A percentile compares a stretch with the other conserved stretches of the same genome.
Evolutionary conservation across 2,888 invertebrate species (phyloP).

Genomic region (Neuroscelio doddi): DNA sequence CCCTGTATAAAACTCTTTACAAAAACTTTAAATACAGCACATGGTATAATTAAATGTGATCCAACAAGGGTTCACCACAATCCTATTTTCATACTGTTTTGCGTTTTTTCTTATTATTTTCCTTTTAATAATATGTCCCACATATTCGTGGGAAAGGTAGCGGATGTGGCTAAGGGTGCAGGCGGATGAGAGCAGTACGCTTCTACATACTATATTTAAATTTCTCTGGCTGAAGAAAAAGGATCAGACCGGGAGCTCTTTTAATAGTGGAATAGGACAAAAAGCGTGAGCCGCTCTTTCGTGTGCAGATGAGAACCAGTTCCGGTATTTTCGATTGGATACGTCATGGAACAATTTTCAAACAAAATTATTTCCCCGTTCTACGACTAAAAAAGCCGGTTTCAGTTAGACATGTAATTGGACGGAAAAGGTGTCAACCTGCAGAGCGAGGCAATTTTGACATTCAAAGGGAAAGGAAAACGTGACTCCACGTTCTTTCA

Average conservation of each 20-base stretch:
- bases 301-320: slow-evolving; percentile 46
- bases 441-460: too few species aligned
- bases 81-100: slow-evolving; percentile 43
- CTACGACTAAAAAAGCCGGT: slow-evolving; percentile 27
- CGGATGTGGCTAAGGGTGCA: slow-evolving; percentile 51
- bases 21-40: slow-evolving; percentile 35
- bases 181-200: slow-evolving; percentile 35
- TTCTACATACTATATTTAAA: slow-evolving; percentile 59
- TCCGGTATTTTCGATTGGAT: slow-evolving; percentile 42
- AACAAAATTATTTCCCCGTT: slow-evolving; percentile 38
- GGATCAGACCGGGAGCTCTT: slow-evolving; percentile 38
- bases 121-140: too few species aligned
- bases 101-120: slow-evolving; percentile 54
- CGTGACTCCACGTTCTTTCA: too few species aligned
- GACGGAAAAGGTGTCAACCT: too few species aligned
- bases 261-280: slow-evolving; percentile 45
- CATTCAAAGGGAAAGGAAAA: too few species aligned
- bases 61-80: slow-evolving; percentile 22
- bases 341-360: slow-evolving; percentile 31
- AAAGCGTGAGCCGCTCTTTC: slow-evolving; percentile 44
- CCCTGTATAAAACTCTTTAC: slow-evolving; percentile 28
- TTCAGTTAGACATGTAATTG: slow-evolving; percentile 13
- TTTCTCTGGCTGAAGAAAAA: slow-evolving; percentile 49
- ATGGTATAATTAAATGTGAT: slow-evolving; percentile 29
- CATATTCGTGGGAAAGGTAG: slow-evolving; percentile 66